phyloP scores from a whole-genome alignment of 2,113 vertebrate genomes.

The Podarcis muralis region DNA sequence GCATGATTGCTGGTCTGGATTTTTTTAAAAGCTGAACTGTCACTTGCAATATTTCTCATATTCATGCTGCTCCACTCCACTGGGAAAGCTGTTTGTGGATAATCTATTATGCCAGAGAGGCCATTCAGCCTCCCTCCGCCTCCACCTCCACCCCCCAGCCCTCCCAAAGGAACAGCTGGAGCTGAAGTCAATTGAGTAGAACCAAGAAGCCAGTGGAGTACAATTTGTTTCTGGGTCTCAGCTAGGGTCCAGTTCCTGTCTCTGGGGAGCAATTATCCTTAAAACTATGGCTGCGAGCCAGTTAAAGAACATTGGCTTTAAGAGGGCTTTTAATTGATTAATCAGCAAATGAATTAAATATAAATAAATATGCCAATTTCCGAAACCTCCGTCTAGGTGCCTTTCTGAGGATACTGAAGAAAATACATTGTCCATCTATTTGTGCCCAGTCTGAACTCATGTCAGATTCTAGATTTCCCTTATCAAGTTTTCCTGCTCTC shows the following conservation, averaged over 20 bases:
- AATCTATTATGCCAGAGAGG: not conserved
- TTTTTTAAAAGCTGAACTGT: not conserved
- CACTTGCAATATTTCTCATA: not conserved
- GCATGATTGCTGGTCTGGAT: not conserved
- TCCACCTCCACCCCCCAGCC: too few relatives aligned
- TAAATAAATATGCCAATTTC: not conserved
- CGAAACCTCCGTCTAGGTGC: not conserved
- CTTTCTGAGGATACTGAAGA: not conserved
- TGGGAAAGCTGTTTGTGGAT: not conserved
- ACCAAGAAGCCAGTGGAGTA: not conserved
- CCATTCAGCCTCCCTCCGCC: not conserved
- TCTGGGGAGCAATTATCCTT: not conserved
- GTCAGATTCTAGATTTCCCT: not conserved
- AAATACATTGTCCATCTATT: not conserved
- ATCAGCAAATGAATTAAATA: not conserved
- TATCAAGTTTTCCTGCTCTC: too few relatives aligned
- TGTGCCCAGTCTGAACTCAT: not conserved
- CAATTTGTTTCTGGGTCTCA: not conserved
- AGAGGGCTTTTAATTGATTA: not conserved
- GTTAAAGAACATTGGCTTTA: not conserved
- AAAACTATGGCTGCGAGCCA: not conserved
- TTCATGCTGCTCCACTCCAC: not conserved
- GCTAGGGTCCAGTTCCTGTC: not conserved
- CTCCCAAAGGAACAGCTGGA: not conserved
- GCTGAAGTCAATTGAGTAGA: not conserved